Conservation (phyloP, 2,888 invertebrate species). For the Drosophila infuscata region DNA sequence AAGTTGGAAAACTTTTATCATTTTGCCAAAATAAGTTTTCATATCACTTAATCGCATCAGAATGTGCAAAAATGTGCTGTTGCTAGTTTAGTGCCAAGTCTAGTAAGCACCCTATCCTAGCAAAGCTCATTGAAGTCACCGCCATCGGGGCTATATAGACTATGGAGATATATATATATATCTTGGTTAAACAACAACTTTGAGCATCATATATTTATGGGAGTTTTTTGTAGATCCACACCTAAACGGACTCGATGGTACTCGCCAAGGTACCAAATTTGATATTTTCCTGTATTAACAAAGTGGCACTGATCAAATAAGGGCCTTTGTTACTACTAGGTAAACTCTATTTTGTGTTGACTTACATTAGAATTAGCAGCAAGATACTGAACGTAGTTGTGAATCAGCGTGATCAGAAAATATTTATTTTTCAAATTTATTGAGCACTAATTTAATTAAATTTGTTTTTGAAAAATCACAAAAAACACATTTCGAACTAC, state of each 20-base stretch:
- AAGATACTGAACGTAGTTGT: not conserved
- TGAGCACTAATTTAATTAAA: not conserved
- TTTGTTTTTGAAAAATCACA: rapidly evolving
- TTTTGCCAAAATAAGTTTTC: conserved; percentile 52
- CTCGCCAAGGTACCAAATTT: conserved; percentile 1
- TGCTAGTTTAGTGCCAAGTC: not conserved
- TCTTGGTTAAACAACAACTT: not conserved
- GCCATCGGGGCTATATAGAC: conserved; percentile 3
- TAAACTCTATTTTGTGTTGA: too few relatives aligned
- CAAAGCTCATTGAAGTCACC: conserved; percentile 15
- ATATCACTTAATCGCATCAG: conserved; percentile 18
- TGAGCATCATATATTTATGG: conserved; percentile 32
- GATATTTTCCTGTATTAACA: not conserved
- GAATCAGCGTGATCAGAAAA: not conserved
- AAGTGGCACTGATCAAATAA: conserved; percentile 1
- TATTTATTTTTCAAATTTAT: not conserved
- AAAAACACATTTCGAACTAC: not conserved
- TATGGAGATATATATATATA: not conserved
- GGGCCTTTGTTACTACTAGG: too few relatives aligned
- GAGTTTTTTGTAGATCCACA: conserved; percentile 32
- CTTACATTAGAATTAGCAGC: conserved; percentile 38
- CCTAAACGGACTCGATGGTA: not conserved
- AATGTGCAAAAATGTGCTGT: not conserved
- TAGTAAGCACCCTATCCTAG: not conserved
- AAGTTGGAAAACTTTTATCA: not conserved